Evolutionary conservation across 2,888 invertebrate genomes (phyloP).

Genomic region (Eremobia ochroleuca): DNA sequence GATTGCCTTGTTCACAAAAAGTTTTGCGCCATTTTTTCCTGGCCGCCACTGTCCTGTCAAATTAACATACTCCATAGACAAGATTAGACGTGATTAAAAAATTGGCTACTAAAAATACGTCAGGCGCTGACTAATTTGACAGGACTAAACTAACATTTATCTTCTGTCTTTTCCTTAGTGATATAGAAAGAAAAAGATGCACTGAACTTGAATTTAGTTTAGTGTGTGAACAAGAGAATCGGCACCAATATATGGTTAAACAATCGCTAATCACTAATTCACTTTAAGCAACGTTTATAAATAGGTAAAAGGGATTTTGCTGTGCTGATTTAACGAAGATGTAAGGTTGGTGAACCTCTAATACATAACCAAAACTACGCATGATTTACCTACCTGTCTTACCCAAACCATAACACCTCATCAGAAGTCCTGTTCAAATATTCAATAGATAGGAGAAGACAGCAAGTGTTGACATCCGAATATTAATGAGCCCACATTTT

Average conservation of each 20-base stretch:
- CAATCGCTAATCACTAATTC: not conserved
- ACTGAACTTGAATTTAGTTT: too few relatives aligned
- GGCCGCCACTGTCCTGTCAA: too few relatives aligned
- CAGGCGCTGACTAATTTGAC: too few relatives aligned
- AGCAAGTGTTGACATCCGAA: constrained; percentile 66
- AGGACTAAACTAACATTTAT: too few relatives aligned
- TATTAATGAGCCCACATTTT: constrained; percentile 77
- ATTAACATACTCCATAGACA: too few relatives aligned
- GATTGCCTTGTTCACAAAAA: too few relatives aligned
- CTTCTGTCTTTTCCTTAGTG: too few relatives aligned
- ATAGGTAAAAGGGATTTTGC: not conserved
- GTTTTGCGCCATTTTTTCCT: too few relatives aligned
- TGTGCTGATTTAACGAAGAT: not conserved
- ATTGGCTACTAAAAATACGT: too few relatives aligned
- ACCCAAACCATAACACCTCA: constrained; percentile 23
- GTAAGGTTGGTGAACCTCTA: not conserved
- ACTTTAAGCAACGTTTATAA: not conserved
- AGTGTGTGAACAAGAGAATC: too few relatives aligned
- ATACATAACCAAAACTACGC: constrained; percentile 4
- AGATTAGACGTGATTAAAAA: too few relatives aligned
- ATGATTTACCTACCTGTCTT: constrained; percentile 2
- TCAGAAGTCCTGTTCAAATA: constrained; percentile 59
- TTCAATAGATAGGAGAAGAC: constrained; percentile 59
- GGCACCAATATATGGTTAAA: not conserved
- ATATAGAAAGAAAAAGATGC: too few relatives aligned